Evolutionary conservation across 2,888 invertebrate genomes (phyloP), one percentile per base, ranked within the genome.

Genomic region (Xestia ashworthii): DNA sequence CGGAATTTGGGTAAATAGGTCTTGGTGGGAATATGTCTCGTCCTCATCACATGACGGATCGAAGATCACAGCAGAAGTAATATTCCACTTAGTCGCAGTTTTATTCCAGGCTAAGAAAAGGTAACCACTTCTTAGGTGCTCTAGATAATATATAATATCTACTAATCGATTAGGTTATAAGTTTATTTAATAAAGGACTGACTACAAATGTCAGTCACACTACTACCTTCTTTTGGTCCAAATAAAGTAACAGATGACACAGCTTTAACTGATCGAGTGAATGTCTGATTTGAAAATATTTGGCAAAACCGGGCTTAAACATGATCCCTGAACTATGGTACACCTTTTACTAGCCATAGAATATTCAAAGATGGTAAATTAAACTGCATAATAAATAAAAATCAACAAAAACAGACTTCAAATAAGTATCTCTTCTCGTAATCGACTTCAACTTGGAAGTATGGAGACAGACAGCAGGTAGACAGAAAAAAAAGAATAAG

Each of bases 81-180:
- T 4, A 41, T 38, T 41, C n/a, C 32, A 32, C 38, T 11, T 41
- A 73, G 79, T 79, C 67, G 80, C 79, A n/a, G 12, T 38, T 78
- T 16, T 64, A 65, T 50, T 19, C 68, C 50, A 53, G 68, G 81
- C 50, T 60, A 80, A 65, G 64, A 69, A 80, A 80, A 80, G 68
- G 80, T 68, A 25, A 16, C 41, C 48, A 6, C 16, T 66, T 14
- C 22, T 19, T 32, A 16, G 25, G 44, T 4, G 25, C 12, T 38
- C 14, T 32, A 3, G 55, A 38, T 4, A 38, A n/a, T 12, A 41
- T 14, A 32, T 3, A n/a, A 1, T 32, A 32, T 1, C 1, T 32
- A 12, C n/a, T 32, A 32, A 64, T 12, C 38, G 14, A 25, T 60
- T 8, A 32, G 6, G 60, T 16, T 58, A 53, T 11, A 53, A 25